Evolutionary conservation across 2,113 vertebrate species (phyloP), one percentile per base, ranked within the genome.

Genomic region (Eptesicus fuscus): DNA sequence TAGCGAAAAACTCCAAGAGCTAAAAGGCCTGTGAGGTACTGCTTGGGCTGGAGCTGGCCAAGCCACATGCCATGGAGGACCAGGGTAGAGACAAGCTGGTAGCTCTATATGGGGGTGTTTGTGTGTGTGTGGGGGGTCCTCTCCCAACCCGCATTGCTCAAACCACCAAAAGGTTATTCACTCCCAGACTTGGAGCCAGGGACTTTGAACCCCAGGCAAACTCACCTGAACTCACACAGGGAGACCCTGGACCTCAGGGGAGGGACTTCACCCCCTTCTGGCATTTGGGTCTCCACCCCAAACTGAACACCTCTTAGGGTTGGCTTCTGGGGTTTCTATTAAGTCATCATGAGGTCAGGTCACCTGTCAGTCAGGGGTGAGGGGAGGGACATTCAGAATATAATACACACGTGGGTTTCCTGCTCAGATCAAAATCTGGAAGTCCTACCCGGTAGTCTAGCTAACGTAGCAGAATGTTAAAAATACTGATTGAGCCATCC

Each of bases 401-500:
- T 2, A 79, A 73, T 5, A 56, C 25, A 71, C 14, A 42, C 42
- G 7, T 4, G 40, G 53, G 28, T 44, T 47, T 74, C 42, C 74
- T 49, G 47, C 49, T 40, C n/a, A 32, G 40, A n/a, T 14, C 6
- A 1, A 73, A 80, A 47, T 13, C 37, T 20, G 12, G 5, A 25
- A 37, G 67, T 23, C 65, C 90, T 32, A 25, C 63, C 35, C 4
- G 74, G 42, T 3, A 18, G 69, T 16, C 88, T n/a, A 53, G 32
- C 49, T 23, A 65, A 51, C 53, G 49, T 0, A 4, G 28, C 6
- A 80, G 47, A 11, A 59, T 0, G 40, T n/a, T 10, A 9, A 3
- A 28, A 32, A 56, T 8, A 9, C 42, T 3, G 1, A 17, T 0
- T 5, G 42, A 25, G 20, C 11, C 20, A 1, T 1, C 42, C 7